phyloP scores from a whole-genome alignment of 2,797 vertebrate genomes.

The Coendou prehensilis region DNA sequence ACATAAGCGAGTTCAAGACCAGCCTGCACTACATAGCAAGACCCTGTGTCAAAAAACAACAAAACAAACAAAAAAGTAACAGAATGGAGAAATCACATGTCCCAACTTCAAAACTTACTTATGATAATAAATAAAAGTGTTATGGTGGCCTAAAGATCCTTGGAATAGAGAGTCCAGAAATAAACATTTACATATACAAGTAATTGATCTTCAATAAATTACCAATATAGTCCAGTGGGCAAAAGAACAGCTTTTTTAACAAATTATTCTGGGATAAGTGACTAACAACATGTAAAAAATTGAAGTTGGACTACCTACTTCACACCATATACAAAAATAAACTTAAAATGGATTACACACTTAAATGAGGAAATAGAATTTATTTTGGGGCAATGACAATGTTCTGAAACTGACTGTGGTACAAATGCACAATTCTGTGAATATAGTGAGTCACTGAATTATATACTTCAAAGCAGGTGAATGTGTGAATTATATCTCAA shows the following conservation, averaged over 20 bases:
- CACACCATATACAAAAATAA: neutral
- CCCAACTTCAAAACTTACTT: neutral
- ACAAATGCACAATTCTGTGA: neutral
- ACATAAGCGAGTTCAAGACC: neutral
- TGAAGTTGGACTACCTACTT: neutral
- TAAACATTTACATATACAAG: neutral
- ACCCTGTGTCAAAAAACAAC: neutral
- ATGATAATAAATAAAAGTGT: conserved; percentile 11
- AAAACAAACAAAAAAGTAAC: neutral
- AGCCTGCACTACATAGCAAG: neutral
- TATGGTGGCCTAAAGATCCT: neutral
- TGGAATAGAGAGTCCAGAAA: neutral
- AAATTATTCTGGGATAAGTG: neutral
- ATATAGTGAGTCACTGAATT: neutral
- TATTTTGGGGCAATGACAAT: neutral
- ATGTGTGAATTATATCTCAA: neutral
- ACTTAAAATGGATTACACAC: neutral
- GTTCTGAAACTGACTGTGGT: conserved; percentile 31
- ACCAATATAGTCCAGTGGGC: neutral
- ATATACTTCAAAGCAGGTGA: neutral
- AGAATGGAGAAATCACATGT: conserved; percentile 29
- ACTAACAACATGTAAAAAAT: neutral
- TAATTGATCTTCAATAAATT: neutral
- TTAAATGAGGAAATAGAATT: neutral
- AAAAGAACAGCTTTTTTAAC: conserved; percentile 13